These are phyloP conservation scores for Phrynosoma blainvillii DNA, from an alignment of 2,113 vertebrate species.

Conservation along the genomic window DNA sequence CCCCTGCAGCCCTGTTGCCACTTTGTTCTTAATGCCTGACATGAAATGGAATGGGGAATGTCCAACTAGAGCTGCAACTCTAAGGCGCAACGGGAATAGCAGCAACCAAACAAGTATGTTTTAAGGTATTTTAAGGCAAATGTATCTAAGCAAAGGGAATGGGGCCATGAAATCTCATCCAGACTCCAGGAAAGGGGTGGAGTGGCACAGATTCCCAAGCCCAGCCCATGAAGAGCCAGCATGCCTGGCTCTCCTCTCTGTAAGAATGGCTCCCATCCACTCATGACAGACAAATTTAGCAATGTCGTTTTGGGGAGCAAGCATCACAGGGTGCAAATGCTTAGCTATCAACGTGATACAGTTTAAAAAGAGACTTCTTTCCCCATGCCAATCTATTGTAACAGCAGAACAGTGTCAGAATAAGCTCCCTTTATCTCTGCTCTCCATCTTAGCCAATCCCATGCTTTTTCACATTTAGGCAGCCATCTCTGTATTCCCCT, in stretches of 20 bases:
- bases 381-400: too few relatives aligned
- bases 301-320: neutral
- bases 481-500: neutral
- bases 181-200: neutral
- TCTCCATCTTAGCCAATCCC: neutral
- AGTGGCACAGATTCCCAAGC: neutral
- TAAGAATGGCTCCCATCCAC: neutral
- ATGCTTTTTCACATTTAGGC: neutral
- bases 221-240: neutral
- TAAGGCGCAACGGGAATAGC: neutral
- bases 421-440: neutral
- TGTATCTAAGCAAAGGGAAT: neutral
- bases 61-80: neutral
- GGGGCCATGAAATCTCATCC: neutral
- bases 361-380: neutral
- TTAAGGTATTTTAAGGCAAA: conserved; percentile 11
- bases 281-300: neutral
- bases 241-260: neutral
- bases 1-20: too few relatives aligned
- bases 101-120: neutral
- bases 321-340: neutral
- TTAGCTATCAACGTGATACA: neutral
- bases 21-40: neutral
- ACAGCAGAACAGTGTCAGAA: neutral
- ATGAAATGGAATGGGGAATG: neutral